Base-by-base conservation (phyloP, 1,140 invertebrate species). In the Anoplolepis gracilipes region DNA sequence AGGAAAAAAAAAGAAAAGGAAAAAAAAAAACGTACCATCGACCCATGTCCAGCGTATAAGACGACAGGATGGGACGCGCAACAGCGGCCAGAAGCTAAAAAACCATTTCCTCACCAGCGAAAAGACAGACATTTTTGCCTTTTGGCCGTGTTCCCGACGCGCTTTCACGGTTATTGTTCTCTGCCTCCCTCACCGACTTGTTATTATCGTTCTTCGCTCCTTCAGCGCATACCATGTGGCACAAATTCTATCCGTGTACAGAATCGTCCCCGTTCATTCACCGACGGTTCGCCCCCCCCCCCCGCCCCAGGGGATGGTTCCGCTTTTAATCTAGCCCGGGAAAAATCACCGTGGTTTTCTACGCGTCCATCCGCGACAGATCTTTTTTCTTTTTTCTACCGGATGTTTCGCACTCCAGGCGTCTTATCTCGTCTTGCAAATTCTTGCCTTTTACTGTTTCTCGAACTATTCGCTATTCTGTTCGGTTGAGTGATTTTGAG, bases 161-260 rank as follows among this genome's bases (percentile, higher is more conserved):
- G 86, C 89, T 90, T 90, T 90, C 88, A 87, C 82, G 59, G 65
- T 90, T 90, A 90, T 90, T 90, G 88, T 90, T 89, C 88, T 49
- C 53, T 33, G 39, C 30, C 53, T 61, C 53, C 30, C 64, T 64
- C 77, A 19, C 67, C 53, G 33, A 39, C 61, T 76, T 87, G 88
- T 85, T 87, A 90, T 90, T 70, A 89, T 77, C 77, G 82, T 90
- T 75, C 86, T 90, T 61, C 70, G 61, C 81, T 87, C 77, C 86
- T 87, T 84, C 77, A 42, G 28, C 33, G 25, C 73, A 69, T 30
- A 59, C 64, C 85, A 76, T 72, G 67, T 75, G 77, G 46, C 55
- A 16, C n/a, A 59, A 59, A 75, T 86, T 86, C 57, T 33, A 53
- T n/a, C 36, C n/a, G 19, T 53, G 65, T 49, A 28, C 19, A 39